Percentiles rank a stretch among this genome's conserved stretches.
Evolutionary conservation across 1,140 invertebrate genomes (phyloP).

Genomic region (Tetragonula clypearis): DNA sequence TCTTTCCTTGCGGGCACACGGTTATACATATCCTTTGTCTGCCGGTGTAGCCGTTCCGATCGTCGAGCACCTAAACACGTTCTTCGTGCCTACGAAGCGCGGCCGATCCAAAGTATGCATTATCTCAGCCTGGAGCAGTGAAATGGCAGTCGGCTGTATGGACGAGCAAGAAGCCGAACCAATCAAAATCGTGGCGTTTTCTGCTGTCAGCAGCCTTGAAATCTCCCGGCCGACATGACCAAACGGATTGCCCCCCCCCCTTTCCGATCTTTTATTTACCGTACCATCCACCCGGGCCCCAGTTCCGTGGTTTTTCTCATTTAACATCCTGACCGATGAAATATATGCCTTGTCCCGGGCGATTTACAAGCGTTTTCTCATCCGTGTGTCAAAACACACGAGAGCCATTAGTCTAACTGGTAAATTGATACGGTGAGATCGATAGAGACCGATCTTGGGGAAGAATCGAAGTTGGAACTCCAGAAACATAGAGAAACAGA

Average conservation of each 20-base stretch:
- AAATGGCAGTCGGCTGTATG: slow-evolving; percentile 32
- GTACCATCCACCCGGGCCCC: background rate
- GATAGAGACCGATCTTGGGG: background rate
- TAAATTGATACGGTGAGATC: background rate
- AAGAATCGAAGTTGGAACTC: too few relatives aligned
- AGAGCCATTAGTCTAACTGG: background rate
- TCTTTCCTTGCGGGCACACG: slow-evolving; percentile 49
- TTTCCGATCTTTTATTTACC: too few relatives aligned
- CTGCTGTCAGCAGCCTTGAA: slow-evolving; percentile 33
- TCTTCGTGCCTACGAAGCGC: slow-evolving; percentile 61
- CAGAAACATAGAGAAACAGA: background rate
- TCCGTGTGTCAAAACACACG: slow-evolving; percentile 16
- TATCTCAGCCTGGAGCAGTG: slow-evolving; percentile 55
- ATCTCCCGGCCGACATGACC: background rate
- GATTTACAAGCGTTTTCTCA: background rate
- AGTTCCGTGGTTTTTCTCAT: background rate
- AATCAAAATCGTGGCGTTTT: slow-evolving; percentile 11
- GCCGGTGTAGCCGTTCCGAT: slow-evolving; percentile 61
- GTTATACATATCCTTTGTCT: slow-evolving; percentile 61
- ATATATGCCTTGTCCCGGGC: background rate
- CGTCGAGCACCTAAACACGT: slow-evolving; percentile 66
- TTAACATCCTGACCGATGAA: background rate
- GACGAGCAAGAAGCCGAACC: slow-evolving; percentile 29
- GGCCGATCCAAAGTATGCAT: slow-evolving; percentile 59
- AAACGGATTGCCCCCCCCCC: background rate